Evolutionary conservation across 2,888 invertebrate genomes (phyloP).

Genomic region (Conistra vaccinii): DNA sequence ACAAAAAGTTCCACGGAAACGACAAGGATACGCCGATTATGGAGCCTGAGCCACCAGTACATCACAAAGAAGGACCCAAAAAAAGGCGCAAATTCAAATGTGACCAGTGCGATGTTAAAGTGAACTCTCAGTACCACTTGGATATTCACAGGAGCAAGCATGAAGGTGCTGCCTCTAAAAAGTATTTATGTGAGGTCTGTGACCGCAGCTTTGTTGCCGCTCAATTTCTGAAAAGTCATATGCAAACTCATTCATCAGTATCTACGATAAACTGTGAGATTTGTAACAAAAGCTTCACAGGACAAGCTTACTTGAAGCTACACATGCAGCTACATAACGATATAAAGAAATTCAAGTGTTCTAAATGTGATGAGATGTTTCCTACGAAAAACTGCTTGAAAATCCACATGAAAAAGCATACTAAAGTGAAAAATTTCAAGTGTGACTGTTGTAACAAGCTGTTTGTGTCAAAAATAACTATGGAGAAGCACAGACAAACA

Average conservation of each 20-base stretch:
- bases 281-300: conserved; percentile 86
- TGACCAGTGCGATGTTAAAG: conserved; percentile 88
- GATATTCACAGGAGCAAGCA: conserved; percentile 88
- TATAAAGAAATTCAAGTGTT: conserved; percentile 88
- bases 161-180: conserved; percentile 84
- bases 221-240: conserved; percentile 88
- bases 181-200: conserved; percentile 86
- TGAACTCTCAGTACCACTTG: conserved; percentile 87
- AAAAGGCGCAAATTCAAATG: conserved; percentile 87
- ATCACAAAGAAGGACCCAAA: conserved; percentile 81
- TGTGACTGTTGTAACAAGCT: conserved; percentile 86
- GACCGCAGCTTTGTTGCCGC: conserved; percentile 88
- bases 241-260: conserved; percentile 86
- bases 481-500: conserved; percentile 86
- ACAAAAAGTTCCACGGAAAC: conserved; percentile 87
- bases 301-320: conserved; percentile 87
- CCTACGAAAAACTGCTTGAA: conserved; percentile 88
- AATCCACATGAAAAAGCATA: conserved; percentile 88
- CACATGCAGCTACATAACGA: conserved; percentile 89
- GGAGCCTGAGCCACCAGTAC: conserved; percentile 76
- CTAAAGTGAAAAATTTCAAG: conserved; percentile 88
- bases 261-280: conserved; percentile 88
- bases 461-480: conserved; percentile 88
- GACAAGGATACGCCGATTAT: conserved; percentile 84
- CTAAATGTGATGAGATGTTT: conserved; percentile 88